These are phyloP conservation scores for Rhadinocentrus ornatus DNA, from an alignment of 2,797 vertebrate species.

Conservation along the genomic window DNA sequence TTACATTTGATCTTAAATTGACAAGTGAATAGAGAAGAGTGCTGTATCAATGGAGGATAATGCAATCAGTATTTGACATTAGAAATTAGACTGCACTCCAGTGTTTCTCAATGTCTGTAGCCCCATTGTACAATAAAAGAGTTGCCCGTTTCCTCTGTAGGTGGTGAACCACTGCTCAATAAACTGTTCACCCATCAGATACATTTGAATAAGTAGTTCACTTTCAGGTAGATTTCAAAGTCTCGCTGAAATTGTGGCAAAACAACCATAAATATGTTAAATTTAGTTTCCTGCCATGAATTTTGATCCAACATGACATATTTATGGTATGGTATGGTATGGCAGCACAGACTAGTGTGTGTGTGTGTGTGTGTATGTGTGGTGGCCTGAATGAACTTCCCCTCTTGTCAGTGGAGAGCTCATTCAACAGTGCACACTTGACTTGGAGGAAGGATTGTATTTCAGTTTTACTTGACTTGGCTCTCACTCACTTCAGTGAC, in stretches of 20 bases:
- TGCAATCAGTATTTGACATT: neutral
- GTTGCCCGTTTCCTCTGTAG: neutral
- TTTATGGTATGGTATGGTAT: constrained; percentile 16
- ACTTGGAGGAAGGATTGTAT: constrained; percentile 49
- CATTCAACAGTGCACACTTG: constrained; percentile 37
- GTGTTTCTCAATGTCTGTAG: neutral
- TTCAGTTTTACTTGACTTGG: constrained; percentile 42
- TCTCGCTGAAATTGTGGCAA: neutral
- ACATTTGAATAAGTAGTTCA: neutral
- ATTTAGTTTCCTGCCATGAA: constrained; percentile 1
- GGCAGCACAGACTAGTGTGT: neutral
- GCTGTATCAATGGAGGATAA: neutral
- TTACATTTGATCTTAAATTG: neutral
- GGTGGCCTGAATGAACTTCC: constrained; percentile 26
- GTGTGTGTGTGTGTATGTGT: constrained; percentile 2
- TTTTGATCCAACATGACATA: neutral
- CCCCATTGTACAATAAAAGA: neutral
- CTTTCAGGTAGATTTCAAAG: neutral
- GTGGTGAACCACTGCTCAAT: neutral
- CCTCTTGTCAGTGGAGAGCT: constrained; percentile 27
- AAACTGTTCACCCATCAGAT: neutral
- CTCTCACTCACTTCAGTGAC: constrained; percentile 37
- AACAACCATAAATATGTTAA: neutral
- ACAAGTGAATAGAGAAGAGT: neutral
- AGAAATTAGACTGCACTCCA: neutral